Conservation (phyloP, 2,888 invertebrate genomes). For the Eilema depressum region DNA sequence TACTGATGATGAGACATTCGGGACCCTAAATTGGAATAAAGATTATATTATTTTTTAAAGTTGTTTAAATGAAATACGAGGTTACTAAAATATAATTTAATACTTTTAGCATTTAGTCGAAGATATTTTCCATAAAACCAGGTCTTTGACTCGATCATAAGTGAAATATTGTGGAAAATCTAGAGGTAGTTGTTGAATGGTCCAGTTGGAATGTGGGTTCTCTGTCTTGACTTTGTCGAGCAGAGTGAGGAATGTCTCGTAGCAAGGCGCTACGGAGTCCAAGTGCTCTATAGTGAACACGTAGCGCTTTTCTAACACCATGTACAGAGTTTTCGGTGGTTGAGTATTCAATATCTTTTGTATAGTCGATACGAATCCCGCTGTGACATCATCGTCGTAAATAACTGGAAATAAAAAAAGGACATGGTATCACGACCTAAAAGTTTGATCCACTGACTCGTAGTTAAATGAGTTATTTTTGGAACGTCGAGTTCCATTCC, state of each 20-base stretch:
- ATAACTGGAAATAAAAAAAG: slow-evolving; percentile 89
- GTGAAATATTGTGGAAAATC: slow-evolving; percentile 94
- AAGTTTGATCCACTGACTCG: no score
- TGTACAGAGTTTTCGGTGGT: slow-evolving; percentile 88
- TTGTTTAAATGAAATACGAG: slow-evolving; percentile 35
- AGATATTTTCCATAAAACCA: slow-evolving; percentile 91
- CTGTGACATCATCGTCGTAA: slow-evolving; percentile 93
- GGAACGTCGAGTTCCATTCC: no score
- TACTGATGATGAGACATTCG: slow-evolving; percentile 47
- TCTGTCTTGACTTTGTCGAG: slow-evolving; percentile 83
- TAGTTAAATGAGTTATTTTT: no score
- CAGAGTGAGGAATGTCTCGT: slow-evolving; percentile 92
- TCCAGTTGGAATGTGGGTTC: slow-evolving; percentile 82
- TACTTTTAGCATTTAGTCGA: slow-evolving; percentile 58
- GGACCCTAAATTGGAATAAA: slow-evolving; percentile 60
- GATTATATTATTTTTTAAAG: slow-evolving; percentile 32
- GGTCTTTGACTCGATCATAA: slow-evolving; percentile 92
- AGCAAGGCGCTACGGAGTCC: slow-evolving; percentile 95
- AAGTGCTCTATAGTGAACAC: slow-evolving; percentile 94
- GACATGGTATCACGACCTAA: background rate
- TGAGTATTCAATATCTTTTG: slow-evolving; percentile 88
- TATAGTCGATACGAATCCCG: slow-evolving; percentile 92
- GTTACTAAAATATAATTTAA: slow-evolving; percentile 41
- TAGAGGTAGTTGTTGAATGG: slow-evolving; percentile 87
- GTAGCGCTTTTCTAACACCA: slow-evolving; percentile 94